Evolutionary conservation across 2,113 vertebrate species (phyloP).

Genomic region (Psittacus erithacus): DNA sequence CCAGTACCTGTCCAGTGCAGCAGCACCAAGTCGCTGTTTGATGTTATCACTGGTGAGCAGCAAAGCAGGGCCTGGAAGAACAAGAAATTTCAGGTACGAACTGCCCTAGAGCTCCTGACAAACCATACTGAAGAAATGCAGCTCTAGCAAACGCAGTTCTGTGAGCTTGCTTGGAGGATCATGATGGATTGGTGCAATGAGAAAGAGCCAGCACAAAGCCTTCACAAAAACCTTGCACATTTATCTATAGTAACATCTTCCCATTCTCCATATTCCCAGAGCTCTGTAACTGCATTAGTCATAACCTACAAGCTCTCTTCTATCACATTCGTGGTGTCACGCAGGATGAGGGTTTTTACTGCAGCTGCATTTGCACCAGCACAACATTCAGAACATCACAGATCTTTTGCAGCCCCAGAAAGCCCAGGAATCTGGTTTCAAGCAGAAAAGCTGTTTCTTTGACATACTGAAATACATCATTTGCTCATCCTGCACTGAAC

Average conservation of each 20-base stretch:
- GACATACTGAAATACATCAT: background rate
- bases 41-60: conserved; percentile 92
- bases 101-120: background rate
- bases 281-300: background rate
- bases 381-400: background rate
- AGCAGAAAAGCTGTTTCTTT: background rate
- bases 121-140: background rate
- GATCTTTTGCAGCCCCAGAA: background rate
- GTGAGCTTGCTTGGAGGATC: background rate
- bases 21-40: conserved; percentile 87
- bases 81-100: background rate
- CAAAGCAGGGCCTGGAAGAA: conserved; percentile 82
- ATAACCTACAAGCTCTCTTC: background rate
- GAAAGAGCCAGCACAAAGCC: background rate
- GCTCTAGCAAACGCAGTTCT: background rate
- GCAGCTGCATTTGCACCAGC: background rate
- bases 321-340: fast-evolving
- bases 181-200: background rate
- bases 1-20: conserved; percentile 90
- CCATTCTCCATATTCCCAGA: background rate
- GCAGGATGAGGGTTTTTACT: fast-evolving
- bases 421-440: background rate
- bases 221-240: background rate
- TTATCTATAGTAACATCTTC: background rate
- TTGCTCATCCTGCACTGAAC: background rate